These are phyloP conservation scores for Grus americana DNA, from an alignment of 2,113 vertebrate genomes.

Conservation along the genomic window DNA sequence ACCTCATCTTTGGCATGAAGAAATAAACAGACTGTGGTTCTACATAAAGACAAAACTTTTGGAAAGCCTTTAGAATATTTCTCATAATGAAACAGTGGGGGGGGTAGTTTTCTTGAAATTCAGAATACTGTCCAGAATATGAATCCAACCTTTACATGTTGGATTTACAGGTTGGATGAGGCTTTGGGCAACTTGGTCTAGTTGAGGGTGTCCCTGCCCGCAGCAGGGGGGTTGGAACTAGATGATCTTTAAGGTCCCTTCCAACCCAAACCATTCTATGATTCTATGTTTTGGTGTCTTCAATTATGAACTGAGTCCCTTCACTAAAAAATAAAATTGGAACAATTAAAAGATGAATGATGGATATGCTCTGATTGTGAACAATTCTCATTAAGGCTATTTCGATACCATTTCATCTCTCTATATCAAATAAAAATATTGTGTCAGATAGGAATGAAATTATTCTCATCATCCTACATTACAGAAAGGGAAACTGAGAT, in stretches of 20 bases:
- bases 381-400: neutral
- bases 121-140: neutral
- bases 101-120: conserved; percentile 26
- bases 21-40: conserved; percentile 45
- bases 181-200: too few relatives aligned
- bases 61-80: conserved; percentile 64
- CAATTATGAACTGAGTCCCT: conserved; percentile 8
- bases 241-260: too few relatives aligned
- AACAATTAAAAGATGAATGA: neutral
- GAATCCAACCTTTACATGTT: conserved; percentile 9
- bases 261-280: too few relatives aligned
- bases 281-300: neutral
- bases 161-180: too few relatives aligned
- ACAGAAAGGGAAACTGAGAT: conserved; percentile 14
- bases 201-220: too few relatives aligned
- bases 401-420: neutral
- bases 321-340: neutral
- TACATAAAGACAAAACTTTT: conserved; percentile 60
- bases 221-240: too few relatives aligned
- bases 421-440: neutral
- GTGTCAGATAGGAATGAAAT: neutral
- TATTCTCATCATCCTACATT: neutral
- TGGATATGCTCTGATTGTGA: neutral
- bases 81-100: conserved; percentile 49
- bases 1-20: conserved; percentile 49